Base-by-base conservation (phyloP, 2,113 vertebrate species). In the Romanogobio albipinnatus region DNA sequence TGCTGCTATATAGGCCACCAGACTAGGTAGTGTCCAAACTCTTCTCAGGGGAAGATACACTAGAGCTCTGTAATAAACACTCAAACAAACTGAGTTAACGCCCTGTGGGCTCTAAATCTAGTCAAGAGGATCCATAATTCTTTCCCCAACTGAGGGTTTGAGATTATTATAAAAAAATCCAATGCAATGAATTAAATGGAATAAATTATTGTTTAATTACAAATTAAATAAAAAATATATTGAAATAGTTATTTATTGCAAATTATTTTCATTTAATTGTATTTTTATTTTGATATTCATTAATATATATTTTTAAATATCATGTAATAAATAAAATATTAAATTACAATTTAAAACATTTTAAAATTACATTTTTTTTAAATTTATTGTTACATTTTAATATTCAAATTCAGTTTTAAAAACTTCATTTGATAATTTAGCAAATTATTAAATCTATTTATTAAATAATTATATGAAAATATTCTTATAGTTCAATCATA, bases 1-100 rank as follows among this genome's bases (percentile, higher is more conserved):
- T 43, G 36, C 53, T 17, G 24, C 22, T 29, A 78, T 71, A 71
- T 79, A 58, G 36, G 76, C 76, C 76, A 68, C 76, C 51, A 51
- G 75, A 56, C 43, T 68, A 49, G 83, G 53, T 61, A 56, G 39
- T 33, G 13, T 76, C 82, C 82, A 76, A 61, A 74, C 56, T 83
- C 51, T 29, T 71, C 77, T 58, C 3, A n/a, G 71, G 43, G 70
- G 68, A 62, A 47, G 62, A 64, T 22, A 62, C 51, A 39, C 39
- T 83, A 49, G 43, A 74, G 53, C 68, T 58, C 9, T 45, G 68
- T 73, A 83, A 83, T 83, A 43, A 75, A 74, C 70, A 45, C 66
- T 59, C 5, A 11, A 15, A 75, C 51, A 24, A 29, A 56, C 36
- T 73, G 51, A 11, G 68, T 43, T 13, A 59, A 58, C 0, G 29